Evolutionary conservation across 2,797 vertebrate genomes (phyloP).

Genomic region (Phaenicophaeus curvirostris): DNA sequence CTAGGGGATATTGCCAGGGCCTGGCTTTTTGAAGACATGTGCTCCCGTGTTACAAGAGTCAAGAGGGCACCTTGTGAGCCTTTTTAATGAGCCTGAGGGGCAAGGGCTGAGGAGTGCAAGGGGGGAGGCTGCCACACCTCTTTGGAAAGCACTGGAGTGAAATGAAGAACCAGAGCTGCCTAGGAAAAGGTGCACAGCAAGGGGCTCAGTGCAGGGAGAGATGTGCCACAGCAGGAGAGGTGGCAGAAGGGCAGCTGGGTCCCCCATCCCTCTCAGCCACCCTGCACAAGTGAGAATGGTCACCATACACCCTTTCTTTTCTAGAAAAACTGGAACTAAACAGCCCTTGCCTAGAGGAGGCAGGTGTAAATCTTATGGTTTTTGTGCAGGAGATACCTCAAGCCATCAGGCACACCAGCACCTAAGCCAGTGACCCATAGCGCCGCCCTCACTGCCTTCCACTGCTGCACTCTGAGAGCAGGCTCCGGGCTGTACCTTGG

Average conservation of each 20-base stretch:
- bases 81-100: background rate
- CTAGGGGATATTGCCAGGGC: background rate
- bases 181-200: background rate
- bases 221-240: background rate
- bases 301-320: background rate
- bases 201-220: fast-evolving
- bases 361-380: background rate
- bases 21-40: constrained; percentile 53
- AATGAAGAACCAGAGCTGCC: background rate
- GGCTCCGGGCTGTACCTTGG: background rate
- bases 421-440: background rate
- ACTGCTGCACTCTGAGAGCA: background rate
- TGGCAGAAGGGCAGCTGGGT: background rate
- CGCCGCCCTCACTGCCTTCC: background rate
- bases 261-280: background rate
- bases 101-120: background rate
- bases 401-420: fast-evolving
- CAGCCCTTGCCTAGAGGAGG: background rate
- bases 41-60: constrained; percentile 51
- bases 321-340: background rate
- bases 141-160: background rate
- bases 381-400: background rate
- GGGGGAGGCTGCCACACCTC: background rate
- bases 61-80: background rate
- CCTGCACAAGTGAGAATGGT: fast-evolving